phyloP scores from a whole-genome alignment of 2,888 invertebrate genomes.

The Pharmacophagus antenor region DNA sequence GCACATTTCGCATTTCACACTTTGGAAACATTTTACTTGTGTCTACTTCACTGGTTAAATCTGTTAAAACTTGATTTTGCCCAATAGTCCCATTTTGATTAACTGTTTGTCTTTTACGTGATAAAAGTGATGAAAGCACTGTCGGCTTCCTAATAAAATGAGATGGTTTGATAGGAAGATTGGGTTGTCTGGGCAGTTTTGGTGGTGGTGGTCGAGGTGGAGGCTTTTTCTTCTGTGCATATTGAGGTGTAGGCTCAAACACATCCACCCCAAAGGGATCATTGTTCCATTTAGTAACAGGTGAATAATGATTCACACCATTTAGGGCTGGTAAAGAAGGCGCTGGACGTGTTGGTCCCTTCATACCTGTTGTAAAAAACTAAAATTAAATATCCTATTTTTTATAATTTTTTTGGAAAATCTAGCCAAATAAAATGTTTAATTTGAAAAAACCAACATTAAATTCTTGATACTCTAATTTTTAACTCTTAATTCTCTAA shows the following conservation, averaged over 20 bases:
- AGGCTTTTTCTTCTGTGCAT: conserved; percentile 83
- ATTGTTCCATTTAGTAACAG: conserved; percentile 79
- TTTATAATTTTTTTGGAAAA: background rate
- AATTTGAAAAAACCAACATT: background rate
- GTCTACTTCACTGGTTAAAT: conserved; percentile 57
- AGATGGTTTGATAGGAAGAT: conserved; percentile 72
- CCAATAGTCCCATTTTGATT: conserved; percentile 38
- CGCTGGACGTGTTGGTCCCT: conserved; percentile 81
- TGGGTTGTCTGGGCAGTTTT: conserved; percentile 60
- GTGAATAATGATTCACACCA: conserved; percentile 69
- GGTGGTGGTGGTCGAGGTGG: conserved; percentile 88
- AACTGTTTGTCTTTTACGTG: conserved; percentile 61
- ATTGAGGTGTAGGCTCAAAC: conserved; percentile 69
- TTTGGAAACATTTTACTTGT: conserved; percentile 67
- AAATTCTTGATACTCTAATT: background rate
- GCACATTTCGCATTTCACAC: conserved; percentile 70
- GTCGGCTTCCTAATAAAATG: conserved; percentile 77
- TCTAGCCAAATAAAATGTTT: too few relatives aligned
- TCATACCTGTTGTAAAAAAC: conserved; percentile 74
- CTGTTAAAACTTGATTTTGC: conserved; percentile 45
- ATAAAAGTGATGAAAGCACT: conserved; percentile 64
- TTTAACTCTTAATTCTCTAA: background rate
- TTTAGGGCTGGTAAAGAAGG: conserved; percentile 77
- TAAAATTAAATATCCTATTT: background rate
- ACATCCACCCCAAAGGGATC: conserved; percentile 75